Conservation (phyloP, 2,888 invertebrate genomes). For the Euplagia quadripunctaria region DNA sequence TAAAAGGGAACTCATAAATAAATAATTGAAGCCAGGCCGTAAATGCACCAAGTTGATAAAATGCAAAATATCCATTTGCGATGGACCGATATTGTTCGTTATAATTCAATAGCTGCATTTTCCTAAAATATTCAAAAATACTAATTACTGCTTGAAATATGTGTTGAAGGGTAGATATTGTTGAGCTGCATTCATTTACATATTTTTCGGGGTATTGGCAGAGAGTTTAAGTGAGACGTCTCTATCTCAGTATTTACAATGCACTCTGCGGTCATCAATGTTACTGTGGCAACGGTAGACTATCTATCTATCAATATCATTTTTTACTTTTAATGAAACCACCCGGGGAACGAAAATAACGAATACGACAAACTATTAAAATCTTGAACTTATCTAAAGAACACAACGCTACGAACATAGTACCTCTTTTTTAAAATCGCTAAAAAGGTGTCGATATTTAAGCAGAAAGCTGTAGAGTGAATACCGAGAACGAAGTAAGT, state of each 20-base stretch:
- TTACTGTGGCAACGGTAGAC: no score
- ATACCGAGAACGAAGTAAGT: constrained; percentile 1
- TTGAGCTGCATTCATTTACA: no score
- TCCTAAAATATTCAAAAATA: neutral
- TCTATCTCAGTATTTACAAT: no score
- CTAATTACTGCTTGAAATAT: neutral
- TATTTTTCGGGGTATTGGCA: neutral
- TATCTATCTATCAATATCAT: no score
- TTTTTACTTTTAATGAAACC: no score
- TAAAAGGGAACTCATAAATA: neutral
- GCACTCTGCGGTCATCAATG: no score
- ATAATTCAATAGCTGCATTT: no score
- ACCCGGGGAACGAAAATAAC: no score
- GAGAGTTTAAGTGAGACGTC: neutral
- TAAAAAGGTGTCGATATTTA: neutral
- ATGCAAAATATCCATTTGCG: no score
- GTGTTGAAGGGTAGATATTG: neutral
- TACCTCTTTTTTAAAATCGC: neutral
- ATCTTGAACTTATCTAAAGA: no score
- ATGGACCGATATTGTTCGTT: neutral
- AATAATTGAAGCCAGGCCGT: neutral
- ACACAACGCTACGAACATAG: neutral
- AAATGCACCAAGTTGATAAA: neutral
- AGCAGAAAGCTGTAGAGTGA: neutral
- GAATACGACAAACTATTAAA: no score